phyloP scores from a whole-genome alignment of 1,140 invertebrate species.

The Argopecten irradians region DNA sequence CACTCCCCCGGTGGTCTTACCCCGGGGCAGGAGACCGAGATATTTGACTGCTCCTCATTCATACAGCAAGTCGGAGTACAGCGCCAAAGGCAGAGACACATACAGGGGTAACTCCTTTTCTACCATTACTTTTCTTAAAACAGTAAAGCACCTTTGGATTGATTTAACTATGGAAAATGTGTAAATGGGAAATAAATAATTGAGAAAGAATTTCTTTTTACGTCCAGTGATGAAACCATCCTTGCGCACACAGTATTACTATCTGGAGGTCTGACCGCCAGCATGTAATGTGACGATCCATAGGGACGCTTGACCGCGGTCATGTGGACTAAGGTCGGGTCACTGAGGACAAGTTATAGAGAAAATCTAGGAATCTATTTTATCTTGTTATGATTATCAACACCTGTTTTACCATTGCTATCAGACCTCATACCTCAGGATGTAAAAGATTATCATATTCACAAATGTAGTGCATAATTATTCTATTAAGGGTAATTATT shows the following conservation, averaged over 20 bases:
- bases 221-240: conserved; percentile 8
- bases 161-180: no score
- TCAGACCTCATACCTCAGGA: no score
- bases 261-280: neutral
- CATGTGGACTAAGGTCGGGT: neutral
- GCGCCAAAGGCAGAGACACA: conserved; percentile 50
- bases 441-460: no score
- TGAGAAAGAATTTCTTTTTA: no score
- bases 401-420: no score
- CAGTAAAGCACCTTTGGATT: no score
- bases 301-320: neutral
- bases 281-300: neutral
- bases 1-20: neutral
- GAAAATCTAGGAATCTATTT: no score
- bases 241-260: conserved; percentile 14
- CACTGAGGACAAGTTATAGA: conserved; percentile 10
- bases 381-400: no score
- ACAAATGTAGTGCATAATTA: no score
- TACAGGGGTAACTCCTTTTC: conserved; percentile 41
- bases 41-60: conserved; percentile 70
- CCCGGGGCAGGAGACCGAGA: conserved; percentile 58
- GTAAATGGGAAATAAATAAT: no score
- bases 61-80: conserved; percentile 62
- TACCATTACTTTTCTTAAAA: neutral
- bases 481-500: no score